A percentile compares a stretch with the other conserved stretches of the same genome.
Conservation (phyloP, 2,113 vertebrate genomes). For the Pristiophorus japonicus region DNA sequence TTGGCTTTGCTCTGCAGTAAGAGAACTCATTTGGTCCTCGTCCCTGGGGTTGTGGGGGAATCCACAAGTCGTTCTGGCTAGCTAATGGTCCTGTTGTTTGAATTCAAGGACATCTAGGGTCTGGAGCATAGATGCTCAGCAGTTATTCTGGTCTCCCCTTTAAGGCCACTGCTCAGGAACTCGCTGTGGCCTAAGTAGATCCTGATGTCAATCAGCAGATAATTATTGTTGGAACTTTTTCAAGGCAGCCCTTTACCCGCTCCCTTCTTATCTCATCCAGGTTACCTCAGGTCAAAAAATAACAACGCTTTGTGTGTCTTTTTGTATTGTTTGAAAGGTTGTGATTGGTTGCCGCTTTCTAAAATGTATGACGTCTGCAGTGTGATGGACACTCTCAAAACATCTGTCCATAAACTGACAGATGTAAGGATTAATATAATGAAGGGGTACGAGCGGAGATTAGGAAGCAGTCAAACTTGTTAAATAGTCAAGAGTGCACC, state of each 20-base stretch:
- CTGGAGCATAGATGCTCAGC: neutral
- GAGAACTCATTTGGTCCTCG: neutral
- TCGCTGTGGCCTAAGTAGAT: neutral
- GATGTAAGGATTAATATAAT: neutral
- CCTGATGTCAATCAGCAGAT: neutral
- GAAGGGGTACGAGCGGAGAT: neutral
- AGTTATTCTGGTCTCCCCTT: neutral
- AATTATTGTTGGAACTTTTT: neutral
- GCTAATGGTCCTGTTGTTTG: neutral
- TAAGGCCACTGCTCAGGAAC: neutral
- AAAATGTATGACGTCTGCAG: neutral
- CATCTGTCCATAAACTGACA: neutral
- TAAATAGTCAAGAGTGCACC: neutral
- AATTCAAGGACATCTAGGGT: neutral
- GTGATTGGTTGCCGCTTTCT: neutral
- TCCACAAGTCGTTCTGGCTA: neutral
- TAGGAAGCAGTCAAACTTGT: neutral
- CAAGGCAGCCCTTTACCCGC: neutral
- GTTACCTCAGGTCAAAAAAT: neutral
- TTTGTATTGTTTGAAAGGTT: neutral
- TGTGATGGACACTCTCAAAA: neutral
- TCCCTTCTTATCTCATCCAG: neutral
- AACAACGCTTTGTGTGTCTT: neutral
- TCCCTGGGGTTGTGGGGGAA: neutral
- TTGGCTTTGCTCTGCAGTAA: neutral